Conservation (phyloP, 1,140 invertebrate species). For the Sminthurinus signatus region DNA sequence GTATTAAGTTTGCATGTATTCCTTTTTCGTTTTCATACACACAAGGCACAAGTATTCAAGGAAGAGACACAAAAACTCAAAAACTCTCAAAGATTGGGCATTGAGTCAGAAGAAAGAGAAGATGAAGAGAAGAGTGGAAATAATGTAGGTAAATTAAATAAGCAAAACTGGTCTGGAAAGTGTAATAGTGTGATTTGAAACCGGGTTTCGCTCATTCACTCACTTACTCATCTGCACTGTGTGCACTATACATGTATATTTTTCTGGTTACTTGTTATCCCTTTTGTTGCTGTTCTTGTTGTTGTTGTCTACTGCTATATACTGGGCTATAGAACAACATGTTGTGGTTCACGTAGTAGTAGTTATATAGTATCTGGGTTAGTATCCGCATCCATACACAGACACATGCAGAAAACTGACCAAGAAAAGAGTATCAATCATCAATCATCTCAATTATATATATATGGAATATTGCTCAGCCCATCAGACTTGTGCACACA, state of each 20-base stretch:
- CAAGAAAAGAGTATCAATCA: too few relatives aligned
- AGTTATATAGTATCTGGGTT: not conserved
- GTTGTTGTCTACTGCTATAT: not conserved
- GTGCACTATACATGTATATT: not conserved
- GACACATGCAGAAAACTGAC: too few relatives aligned
- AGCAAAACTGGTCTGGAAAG: slow-evolving; percentile 7
- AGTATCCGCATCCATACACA: too few relatives aligned
- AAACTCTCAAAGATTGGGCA: too few relatives aligned
- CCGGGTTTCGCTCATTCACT: not conserved
- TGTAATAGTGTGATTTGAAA: slow-evolving; percentile 9
- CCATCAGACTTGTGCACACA: too few relatives aligned
- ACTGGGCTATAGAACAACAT: not conserved
- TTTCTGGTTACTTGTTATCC: not conserved
- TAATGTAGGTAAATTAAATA: slow-evolving; percentile 3
- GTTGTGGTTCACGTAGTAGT: not conserved
- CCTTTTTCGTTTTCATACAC: too few relatives aligned
- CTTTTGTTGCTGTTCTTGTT: not conserved
- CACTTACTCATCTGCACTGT: not conserved
- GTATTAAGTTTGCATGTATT: too few relatives aligned
- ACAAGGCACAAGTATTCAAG: too few relatives aligned
- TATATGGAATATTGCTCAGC: too few relatives aligned
- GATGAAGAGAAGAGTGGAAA: too few relatives aligned
- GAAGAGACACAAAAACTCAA: too few relatives aligned
- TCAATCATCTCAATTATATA: not conserved
- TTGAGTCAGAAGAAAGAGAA: too few relatives aligned